Evolutionary conservation across 2,888 invertebrate genomes (phyloP).

Genomic region (Oithona nana): DNA sequence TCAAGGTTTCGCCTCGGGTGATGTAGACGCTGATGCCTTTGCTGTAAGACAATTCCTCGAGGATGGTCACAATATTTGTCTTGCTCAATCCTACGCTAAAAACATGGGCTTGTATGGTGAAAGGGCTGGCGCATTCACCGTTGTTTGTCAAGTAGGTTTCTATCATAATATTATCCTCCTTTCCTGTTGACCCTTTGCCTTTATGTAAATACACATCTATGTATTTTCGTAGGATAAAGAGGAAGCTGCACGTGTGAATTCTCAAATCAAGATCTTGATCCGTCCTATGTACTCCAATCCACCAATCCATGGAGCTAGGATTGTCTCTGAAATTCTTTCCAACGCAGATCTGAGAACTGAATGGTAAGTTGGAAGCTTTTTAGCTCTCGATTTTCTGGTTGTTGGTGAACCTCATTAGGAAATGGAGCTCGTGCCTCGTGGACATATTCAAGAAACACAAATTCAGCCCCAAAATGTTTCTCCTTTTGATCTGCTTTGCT

Average conservation of each 20-base stretch:
- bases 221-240: slow-evolving; percentile 37
- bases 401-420: not conserved
- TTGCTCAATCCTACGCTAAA: slow-evolving; percentile 90
- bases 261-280: slow-evolving; percentile 85
- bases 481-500: too few species aligned
- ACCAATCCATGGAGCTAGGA: slow-evolving; percentile 74
- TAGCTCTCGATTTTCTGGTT: slow-evolving; percentile 32
- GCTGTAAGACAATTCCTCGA: slow-evolving; percentile 69
- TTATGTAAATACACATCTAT: not conserved
- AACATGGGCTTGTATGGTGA: slow-evolving; percentile 87
- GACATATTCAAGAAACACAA: too few species aligned
- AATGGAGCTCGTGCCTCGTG: too few species aligned
- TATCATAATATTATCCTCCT: not conserved
- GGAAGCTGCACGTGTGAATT: slow-evolving; percentile 62
- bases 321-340: slow-evolving; percentile 65
- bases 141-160: slow-evolving; percentile 36
- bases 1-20: slow-evolving; percentile 46
- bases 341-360: slow-evolving; percentile 37
- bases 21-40: slow-evolving; percentile 63
- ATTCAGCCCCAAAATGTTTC: too few species aligned
- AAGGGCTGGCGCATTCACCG: slow-evolving; percentile 72
- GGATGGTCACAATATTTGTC: slow-evolving; percentile 64
- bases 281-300: slow-evolving; percentile 95
- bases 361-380: slow-evolving; percentile 32
- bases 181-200: not conserved